phyloP scores from a whole-genome alignment of 2,797 vertebrate species.

The Molossus alvarezi region DNA sequence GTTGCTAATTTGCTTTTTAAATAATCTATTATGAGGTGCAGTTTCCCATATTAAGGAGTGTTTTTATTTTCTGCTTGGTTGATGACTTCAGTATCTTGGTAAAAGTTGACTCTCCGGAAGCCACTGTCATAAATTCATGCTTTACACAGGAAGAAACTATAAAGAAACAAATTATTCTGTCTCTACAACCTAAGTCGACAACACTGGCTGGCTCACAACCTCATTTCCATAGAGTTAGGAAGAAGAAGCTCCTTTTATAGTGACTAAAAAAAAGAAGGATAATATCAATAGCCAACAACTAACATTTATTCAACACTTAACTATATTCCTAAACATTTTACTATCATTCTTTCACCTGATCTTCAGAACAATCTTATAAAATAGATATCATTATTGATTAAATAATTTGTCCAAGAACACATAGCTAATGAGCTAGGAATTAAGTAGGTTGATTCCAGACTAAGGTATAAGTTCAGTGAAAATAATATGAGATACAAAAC shows the following conservation, averaged over 20 bases:
- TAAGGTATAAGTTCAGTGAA: background rate
- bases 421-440: conserved; percentile 40
- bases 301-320: background rate
- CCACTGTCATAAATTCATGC: background rate
- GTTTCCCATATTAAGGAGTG: background rate
- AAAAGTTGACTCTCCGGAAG: conserved; percentile 6
- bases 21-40: background rate
- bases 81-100: background rate
- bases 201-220: background rate
- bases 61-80: conserved; percentile 53
- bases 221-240: background rate
- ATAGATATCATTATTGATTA: conserved; percentile 50
- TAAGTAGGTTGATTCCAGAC: conserved; percentile 33
- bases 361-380: conserved; percentile 32
- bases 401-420: conserved; percentile 13
- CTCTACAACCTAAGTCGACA: background rate
- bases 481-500: conserved; percentile 40
- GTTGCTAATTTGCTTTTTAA: conserved; percentile 1
- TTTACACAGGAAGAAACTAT: conserved; percentile 51
- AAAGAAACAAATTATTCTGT: conserved; percentile 34
- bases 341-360: conserved; percentile 34
- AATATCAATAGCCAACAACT: background rate
- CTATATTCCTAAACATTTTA: conserved; percentile 31
- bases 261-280: background rate
- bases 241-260: background rate